Evolutionary conservation across 2,797 vertebrate genomes (phyloP).

Genomic region (Sternotherus odoratus): DNA sequence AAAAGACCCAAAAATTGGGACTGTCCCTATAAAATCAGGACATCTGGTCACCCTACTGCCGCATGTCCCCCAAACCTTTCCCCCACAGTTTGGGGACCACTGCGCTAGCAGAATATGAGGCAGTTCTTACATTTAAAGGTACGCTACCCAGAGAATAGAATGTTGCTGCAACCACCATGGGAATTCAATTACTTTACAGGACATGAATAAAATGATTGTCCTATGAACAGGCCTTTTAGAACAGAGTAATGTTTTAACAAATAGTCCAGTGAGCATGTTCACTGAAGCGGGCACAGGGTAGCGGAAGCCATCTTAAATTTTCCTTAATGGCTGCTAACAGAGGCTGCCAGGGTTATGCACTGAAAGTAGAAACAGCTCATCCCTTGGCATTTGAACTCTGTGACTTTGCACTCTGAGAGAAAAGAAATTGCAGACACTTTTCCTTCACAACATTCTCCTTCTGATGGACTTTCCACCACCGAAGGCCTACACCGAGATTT

Average conservation of each 20-base stretch:
- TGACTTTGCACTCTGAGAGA: neutral
- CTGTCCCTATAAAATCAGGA: no score
- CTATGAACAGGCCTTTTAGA: neutral
- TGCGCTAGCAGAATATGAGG: neutral
- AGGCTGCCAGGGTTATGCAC: neutral
- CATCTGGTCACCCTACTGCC: no score
- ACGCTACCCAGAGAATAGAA: neutral
- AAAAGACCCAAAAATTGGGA: no score
- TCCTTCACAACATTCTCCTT: neutral
- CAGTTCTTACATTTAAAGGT: neutral
- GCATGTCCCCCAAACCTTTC: no score
- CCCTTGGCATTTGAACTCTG: neutral
- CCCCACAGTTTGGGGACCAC: no score
- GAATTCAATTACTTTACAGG: neutral
- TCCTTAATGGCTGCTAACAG: neutral
- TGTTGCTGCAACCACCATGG: neutral
- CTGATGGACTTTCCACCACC: neutral
- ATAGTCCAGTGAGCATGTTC: neutral
- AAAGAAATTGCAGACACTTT: neutral
- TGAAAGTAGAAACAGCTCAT: neutral
- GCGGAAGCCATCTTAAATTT: neutral
- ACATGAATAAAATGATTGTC: neutral
- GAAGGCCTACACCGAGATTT: neutral
- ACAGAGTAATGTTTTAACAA: neutral
- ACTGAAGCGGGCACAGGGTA: rapidly evolving